Percentiles rank a stretch among this genome's conserved stretches.
These are phyloP conservation scores for Prunella strophiata DNA, from an alignment of 2,797 vertebrate species.

Conservation along the genomic window DNA sequence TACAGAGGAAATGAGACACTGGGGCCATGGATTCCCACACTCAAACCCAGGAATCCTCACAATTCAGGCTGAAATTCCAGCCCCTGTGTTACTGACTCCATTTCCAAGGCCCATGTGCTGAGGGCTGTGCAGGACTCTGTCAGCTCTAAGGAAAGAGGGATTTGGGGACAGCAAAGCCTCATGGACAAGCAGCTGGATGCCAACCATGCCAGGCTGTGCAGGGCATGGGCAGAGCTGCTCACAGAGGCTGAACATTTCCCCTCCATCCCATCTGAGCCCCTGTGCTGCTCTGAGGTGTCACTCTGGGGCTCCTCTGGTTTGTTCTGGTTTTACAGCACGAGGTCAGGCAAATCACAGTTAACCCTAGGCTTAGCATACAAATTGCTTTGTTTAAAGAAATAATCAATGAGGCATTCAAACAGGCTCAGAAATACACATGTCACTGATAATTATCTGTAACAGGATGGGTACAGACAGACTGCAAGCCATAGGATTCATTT, in stretches of 20 bases:
- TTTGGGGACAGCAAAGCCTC: neutral
- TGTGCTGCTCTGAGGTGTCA: neutral
- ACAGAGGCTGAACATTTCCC: accelerated
- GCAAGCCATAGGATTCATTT: neutral
- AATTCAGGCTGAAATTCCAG: neutral
- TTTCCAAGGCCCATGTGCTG: accelerated
- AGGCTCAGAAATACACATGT: neutral
- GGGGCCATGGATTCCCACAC: neutral
- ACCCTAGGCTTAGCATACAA: neutral
- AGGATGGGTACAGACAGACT: neutral
- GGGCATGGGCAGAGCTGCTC: neutral
- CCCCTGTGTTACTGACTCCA: accelerated
- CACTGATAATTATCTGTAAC: neutral
- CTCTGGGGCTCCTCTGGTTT: neutral
- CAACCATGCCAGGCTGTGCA: accelerated
- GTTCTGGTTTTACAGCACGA: neutral
- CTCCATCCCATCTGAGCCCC: neutral
- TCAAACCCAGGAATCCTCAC: accelerated
- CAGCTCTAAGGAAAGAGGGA: neutral
- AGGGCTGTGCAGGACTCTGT: neutral
- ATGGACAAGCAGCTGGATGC: neutral
- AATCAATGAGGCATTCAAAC: neutral
- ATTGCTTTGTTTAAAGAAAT: neutral
- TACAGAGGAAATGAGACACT: neutral
- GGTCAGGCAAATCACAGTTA: neutral